phyloP scores from a whole-genome alignment of 2,113 vertebrate genomes.

The Nestor notabilis region DNA sequence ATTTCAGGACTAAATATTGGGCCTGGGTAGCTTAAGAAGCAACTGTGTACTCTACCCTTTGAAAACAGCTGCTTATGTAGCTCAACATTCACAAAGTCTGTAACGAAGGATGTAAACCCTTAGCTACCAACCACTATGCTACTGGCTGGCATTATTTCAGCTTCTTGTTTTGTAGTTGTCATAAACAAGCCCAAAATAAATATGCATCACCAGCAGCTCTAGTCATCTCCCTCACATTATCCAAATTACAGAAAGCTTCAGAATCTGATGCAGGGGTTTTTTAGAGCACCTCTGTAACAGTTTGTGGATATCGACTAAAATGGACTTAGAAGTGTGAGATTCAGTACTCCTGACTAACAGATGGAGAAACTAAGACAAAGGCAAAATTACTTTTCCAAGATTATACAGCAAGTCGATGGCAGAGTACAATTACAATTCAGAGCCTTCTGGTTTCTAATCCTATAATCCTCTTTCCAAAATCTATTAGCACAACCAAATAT shows the following conservation, averaged over 20 bases:
- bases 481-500: neutral
- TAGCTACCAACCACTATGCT: neutral
- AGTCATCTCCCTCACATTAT: neutral
- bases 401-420: neutral
- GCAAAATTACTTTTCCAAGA: neutral
- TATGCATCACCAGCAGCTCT: neutral
- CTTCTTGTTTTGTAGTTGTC: neutral
- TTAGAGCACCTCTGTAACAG: neutral
- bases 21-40: neutral
- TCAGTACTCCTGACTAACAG: neutral
- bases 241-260: neutral
- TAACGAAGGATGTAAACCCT: neutral
- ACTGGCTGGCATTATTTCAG: neutral
- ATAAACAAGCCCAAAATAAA: neutral
- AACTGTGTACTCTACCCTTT: neutral
- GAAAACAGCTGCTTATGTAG: neutral
- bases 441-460: neutral
- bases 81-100: neutral
- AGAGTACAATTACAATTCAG: neutral
- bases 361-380: neutral
- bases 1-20: neutral
- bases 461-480: conserved; percentile 3
- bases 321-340: neutral
- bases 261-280: neutral
- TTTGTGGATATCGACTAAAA: neutral